phyloP scores from a whole-genome alignment of 2,797 vertebrate genomes.

The Falco berigora region DNA sequence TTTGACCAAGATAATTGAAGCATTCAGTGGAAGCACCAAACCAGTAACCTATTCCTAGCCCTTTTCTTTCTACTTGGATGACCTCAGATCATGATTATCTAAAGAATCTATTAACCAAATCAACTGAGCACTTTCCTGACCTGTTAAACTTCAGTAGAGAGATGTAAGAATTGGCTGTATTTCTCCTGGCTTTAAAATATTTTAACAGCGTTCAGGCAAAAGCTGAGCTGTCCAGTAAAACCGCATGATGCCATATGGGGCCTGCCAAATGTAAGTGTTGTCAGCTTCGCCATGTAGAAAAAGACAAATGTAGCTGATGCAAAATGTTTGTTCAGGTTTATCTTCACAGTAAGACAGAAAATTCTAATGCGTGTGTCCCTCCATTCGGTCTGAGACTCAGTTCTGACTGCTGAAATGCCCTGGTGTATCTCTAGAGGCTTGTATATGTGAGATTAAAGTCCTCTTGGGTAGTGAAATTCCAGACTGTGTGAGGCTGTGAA shows the following conservation, averaged over 20 bases:
- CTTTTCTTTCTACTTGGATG: neutral
- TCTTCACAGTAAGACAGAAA: neutral
- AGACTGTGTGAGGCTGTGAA: neutral
- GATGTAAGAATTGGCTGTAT: neutral
- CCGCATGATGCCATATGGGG: neutral
- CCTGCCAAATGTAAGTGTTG: neutral
- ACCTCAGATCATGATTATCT: neutral
- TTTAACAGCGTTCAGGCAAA: neutral
- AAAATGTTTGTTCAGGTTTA: neutral
- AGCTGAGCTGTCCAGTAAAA: neutral
- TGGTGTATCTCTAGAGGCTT: neutral
- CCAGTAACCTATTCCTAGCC: neutral
- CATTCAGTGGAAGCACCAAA: neutral
- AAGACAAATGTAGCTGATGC: neutral
- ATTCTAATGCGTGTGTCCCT: neutral
- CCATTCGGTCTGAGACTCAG: neutral
- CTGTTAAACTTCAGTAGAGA: neutral
- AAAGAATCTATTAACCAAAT: neutral
- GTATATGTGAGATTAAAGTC: neutral
- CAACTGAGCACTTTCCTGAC: neutral
- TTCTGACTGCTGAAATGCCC: neutral
- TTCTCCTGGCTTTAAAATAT: neutral
- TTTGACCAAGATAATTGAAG: neutral
- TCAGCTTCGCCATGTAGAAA: neutral
- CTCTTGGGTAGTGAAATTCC: neutral